These are phyloP conservation scores for Fundulus diaphanus DNA, from an alignment of 2,797 vertebrate species.

Conservation along the genomic window DNA sequence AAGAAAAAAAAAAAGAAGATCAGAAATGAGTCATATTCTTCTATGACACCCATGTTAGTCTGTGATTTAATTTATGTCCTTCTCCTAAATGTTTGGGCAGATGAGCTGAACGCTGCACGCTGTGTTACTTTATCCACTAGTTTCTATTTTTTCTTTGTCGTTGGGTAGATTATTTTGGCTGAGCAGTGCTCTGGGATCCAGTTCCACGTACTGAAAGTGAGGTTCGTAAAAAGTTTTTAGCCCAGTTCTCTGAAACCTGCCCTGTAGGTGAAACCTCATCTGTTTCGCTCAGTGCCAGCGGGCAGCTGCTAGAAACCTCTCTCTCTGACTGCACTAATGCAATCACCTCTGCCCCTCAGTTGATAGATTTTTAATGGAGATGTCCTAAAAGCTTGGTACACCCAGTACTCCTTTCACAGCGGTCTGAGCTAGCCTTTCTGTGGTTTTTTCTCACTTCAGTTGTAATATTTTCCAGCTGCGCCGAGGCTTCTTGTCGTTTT, in stretches of 20 bases:
- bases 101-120: background rate
- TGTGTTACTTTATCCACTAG: background rate
- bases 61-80: background rate
- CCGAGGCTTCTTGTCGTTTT: slow-evolving; percentile 4
- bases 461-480: slow-evolving; percentile 7
- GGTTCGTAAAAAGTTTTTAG: slow-evolving; percentile 16
- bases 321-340: slow-evolving; percentile 24
- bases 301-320: slow-evolving; percentile 52
- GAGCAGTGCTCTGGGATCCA: background rate
- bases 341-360: slow-evolving; percentile 22
- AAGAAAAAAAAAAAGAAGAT: background rate
- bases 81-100: background rate
- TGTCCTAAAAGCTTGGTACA: slow-evolving; percentile 10
- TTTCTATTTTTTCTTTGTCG: slow-evolving; percentile 3
- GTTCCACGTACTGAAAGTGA: slow-evolving; percentile 24
- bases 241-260: slow-evolving; percentile 52
- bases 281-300: slow-evolving; percentile 36
- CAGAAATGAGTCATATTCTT: background rate
- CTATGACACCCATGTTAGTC: background rate
- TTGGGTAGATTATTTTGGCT: background rate
- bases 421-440: slow-evolving; percentile 8
- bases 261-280: slow-evolving; percentile 65
- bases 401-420: slow-evolving; percentile 17
- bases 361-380: slow-evolving; percentile 37
- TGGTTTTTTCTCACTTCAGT: slow-evolving; percentile 1